Conservation (phyloP, 2,888 invertebrate species). For the Schizaphis graminum region DNA sequence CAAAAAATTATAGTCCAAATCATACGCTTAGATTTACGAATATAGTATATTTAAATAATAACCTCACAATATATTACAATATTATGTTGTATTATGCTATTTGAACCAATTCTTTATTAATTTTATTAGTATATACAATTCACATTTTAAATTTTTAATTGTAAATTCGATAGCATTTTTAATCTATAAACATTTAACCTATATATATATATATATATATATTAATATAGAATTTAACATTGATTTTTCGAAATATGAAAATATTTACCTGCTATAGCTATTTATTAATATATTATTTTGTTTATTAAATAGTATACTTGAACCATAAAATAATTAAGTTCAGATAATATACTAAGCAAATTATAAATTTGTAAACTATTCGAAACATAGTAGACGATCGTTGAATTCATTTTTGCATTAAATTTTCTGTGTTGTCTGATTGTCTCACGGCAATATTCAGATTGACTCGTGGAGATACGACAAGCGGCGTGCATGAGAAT, state of each 20-base stretch:
- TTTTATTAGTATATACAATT: neutral
- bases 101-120: neutral
- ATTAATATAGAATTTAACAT: neutral
- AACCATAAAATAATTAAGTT: neutral
- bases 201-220: neutral
- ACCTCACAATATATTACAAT: too few species aligned
- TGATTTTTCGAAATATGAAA: neutral
- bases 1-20: neutral
- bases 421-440: neutral
- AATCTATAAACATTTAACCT: neutral
- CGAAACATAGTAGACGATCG: neutral
- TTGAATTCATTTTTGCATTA: neutral
- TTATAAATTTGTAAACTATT: neutral
- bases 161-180: neutral
- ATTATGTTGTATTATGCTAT: neutral
- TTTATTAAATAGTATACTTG: neutral
- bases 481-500: neutral
- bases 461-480: too few species aligned
- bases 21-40: neutral
- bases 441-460: neutral
- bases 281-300: neutral
- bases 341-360: neutral
- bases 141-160: too few species aligned
- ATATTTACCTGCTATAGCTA: neutral
- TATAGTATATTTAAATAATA: neutral